phyloP scores from a whole-genome alignment of 2,113 vertebrate genomes.

The Peromyscus leucopus region DNA sequence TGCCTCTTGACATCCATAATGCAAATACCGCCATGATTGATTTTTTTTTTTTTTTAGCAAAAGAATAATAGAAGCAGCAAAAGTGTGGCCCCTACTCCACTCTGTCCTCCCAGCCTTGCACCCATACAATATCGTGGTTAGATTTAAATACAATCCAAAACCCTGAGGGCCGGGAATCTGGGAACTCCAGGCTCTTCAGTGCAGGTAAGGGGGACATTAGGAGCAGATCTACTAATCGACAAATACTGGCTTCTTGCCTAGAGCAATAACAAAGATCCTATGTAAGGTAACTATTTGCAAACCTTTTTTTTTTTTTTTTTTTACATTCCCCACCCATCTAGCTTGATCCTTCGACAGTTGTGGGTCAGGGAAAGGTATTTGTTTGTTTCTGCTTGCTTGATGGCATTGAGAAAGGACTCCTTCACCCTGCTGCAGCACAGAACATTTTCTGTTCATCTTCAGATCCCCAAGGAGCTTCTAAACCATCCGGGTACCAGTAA shows the following conservation, averaged over 20 bases:
- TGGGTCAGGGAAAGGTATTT: background rate
- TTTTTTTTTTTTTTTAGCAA: background rate
- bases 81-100: background rate
- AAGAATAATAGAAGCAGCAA: conserved; percentile 11
- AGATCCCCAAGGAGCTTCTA: conserved; percentile 55
- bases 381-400: conserved; percentile 59
- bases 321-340: background rate
- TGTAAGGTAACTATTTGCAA: background rate
- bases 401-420: background rate
- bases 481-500: conserved; percentile 59
- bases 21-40: background rate
- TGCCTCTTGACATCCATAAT: conserved; percentile 11
- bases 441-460: conserved; percentile 62
- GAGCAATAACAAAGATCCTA: background rate
- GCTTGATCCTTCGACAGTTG: background rate
- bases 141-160: background rate
- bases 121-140: background rate
- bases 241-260: background rate
- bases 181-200: background rate
- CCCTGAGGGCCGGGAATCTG: background rate
- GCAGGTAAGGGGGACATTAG: background rate
- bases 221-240: background rate
- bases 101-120: background rate
- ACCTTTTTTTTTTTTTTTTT: background rate
- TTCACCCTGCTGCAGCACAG: background rate